These are phyloP conservation scores for Lethrus apterus DNA, from an alignment of 1,140 invertebrate genomes.

Conservation along the genomic window DNA sequence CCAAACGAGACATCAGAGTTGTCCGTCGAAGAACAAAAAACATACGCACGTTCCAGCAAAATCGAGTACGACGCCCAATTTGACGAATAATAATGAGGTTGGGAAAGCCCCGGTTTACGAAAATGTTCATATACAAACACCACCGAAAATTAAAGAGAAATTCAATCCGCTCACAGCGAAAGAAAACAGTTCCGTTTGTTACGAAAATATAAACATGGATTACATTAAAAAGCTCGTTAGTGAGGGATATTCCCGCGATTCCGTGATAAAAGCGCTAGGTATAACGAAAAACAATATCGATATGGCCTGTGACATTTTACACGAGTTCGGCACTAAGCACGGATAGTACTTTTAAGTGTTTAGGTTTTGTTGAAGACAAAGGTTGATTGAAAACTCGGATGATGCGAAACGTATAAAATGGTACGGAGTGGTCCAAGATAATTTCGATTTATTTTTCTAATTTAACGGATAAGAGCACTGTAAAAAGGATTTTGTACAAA, in stretches of 20 bases:
- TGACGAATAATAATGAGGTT: constrained; percentile 17
- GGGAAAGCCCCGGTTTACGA: constrained; percentile 24
- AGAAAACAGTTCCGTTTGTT: constrained; percentile 46
- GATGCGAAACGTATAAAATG: background rate
- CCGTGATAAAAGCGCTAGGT: constrained; percentile 80
- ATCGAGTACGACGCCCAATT: constrained; percentile 38
- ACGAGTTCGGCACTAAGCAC: constrained; percentile 76
- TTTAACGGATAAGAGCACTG: too few species aligned
- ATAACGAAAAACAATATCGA: constrained; percentile 88
- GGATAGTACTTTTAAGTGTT: constrained; percentile 31
- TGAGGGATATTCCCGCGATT: constrained; percentile 83
- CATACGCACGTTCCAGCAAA: constrained; percentile 30
- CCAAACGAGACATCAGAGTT: constrained; percentile 34
- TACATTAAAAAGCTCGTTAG: constrained; percentile 79
- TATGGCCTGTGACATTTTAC: constrained; percentile 92
- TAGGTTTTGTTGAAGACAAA: background rate
- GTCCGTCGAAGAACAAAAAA: constrained; percentile 29
- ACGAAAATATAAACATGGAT: constrained; percentile 87
- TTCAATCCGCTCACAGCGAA: constrained; percentile 32
- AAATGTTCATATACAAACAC: constrained; percentile 28
- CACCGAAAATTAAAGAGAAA: constrained; percentile 27
- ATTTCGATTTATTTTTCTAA: constrained; percentile 9
- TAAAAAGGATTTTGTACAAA: background rate
- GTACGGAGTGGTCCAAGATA: constrained; percentile 10
- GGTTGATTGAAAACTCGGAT: background rate